Evolutionary conservation across 2,888 invertebrate genomes (phyloP), one percentile per base, ranked within the genome.

Genomic region (Drosophila mimica): DNA sequence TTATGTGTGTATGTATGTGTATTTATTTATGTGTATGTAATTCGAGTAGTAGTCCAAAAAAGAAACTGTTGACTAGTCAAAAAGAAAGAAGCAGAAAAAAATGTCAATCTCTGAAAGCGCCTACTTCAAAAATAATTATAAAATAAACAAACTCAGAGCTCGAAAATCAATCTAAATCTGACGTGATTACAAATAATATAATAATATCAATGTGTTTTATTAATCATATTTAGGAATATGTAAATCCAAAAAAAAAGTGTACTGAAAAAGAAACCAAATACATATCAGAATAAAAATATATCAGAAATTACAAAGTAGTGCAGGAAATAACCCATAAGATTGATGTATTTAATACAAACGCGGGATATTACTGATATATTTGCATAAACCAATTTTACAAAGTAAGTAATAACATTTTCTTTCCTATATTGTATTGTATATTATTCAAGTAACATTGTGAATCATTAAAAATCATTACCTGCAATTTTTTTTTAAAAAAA

Each of bases 221-320:
- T 25, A 0, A 49, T 51, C 30, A 51, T 30, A 46, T 25, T 36
- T 57, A 57, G 43, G 15, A 43, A 31, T 43, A 57, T 43, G 31
- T 57, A 43, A 57, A 25, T 25, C 25, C 5, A 53, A 28, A 17
- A 30, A 5, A 31, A 56, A 40, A 13, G 57, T 57, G 43, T 31
- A 31, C 20, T 31, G 20, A 43, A 31, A 31, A 57, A 15, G 15
- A 66, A 51, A 13, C 25, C 34, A 25, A 33, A 70, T 70, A 68
- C 68, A 68, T 68, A 68, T 68, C 68, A 51, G 4, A 40, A 68
- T 46, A 30, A 17, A 58, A 58, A 58, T 71, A 70, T 68, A 68
- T 68, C 68, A 70, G 2, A 34, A 68, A 51, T 58, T 70, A 58
- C 38, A 57, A 51, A 43, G 25, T 1, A 58, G 25, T 57, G 13